These are phyloP conservation scores for Auanema sp. DNA, from an alignment of 2,888 invertebrate species.

Conservation along the genomic window DNA sequence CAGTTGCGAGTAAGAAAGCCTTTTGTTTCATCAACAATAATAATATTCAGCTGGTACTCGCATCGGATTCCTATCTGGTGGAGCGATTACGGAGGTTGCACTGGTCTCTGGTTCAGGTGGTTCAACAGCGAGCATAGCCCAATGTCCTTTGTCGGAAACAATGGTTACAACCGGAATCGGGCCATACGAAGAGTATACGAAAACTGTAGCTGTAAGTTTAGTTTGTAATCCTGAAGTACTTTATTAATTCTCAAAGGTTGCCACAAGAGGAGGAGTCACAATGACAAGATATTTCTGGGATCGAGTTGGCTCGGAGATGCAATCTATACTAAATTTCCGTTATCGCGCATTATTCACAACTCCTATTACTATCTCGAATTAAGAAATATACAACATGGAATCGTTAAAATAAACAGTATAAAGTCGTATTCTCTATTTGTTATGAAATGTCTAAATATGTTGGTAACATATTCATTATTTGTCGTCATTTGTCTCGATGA, in stretches of 20 bases:
- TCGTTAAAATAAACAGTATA: neutral
- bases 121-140: constrained; percentile 12
- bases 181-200: constrained; percentile 15
- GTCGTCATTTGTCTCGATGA: no score
- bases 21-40: neutral
- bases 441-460: no score
- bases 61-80: constrained; percentile 22
- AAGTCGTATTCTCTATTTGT: no score
- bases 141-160: constrained; percentile 18
- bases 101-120: constrained; percentile 16
- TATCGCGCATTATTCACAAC: constrained; percentile 21
- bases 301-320: constrained; percentile 20
- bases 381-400: neutral
- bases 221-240: neutral
- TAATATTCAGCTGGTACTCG: constrained; percentile 16
- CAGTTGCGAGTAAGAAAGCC: constrained; percentile 11
- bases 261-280: constrained; percentile 21
- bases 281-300: constrained; percentile 21
- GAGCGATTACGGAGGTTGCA: constrained; percentile 19
- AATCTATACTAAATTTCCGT: constrained; percentile 23
- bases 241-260: constrained; percentile 12
- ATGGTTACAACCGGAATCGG: constrained; percentile 13
- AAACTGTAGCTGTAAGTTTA: constrained; percentile 17
- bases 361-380: constrained; percentile 8
- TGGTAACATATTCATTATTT: no score